phyloP scores from a whole-genome alignment of 64 coral and sea anemone genomes.

The Acropora yongei region DNA sequence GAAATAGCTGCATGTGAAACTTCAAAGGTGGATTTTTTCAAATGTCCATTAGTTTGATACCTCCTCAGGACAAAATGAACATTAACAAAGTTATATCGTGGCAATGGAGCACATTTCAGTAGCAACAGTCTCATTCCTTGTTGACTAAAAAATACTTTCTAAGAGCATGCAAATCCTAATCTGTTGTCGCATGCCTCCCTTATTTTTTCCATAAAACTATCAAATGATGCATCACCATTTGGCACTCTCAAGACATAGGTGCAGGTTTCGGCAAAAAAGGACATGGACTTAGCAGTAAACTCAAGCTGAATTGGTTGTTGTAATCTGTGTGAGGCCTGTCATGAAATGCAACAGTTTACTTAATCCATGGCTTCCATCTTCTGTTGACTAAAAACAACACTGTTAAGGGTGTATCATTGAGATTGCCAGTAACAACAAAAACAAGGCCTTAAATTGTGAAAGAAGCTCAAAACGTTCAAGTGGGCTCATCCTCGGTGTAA shows the following conservation, averaged over 20 bases:
- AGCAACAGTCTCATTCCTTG: conserved; percentile 19
- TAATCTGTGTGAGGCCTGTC: conserved; percentile 49
- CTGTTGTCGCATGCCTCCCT: conserved; percentile 55
- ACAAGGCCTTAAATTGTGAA: conserved; percentile 14
- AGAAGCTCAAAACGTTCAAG: conserved; percentile 1
- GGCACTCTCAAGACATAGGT: conserved; percentile 57
- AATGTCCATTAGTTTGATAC: too few species aligned
- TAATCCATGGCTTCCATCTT: conserved; percentile 55
- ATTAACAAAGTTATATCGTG: too few species aligned
- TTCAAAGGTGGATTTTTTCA: too few species aligned
- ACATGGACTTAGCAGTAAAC: conserved; percentile 32
- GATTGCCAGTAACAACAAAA: conserved; percentile 9
- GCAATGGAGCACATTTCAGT: conserved; percentile 11
- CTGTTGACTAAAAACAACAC: conserved; percentile 42
- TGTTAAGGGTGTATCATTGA: conserved; percentile 25
- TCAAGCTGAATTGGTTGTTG: conserved; percentile 51
- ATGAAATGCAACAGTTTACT: conserved; percentile 53
- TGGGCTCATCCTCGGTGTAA: too few species aligned
- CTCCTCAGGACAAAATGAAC: not conserved
- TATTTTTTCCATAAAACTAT: conserved; percentile 53
- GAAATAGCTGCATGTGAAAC: too few species aligned
- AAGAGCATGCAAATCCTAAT: conserved; percentile 50
- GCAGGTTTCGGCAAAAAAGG: conserved; percentile 65
- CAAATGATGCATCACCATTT: conserved; percentile 39
- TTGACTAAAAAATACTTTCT: conserved; percentile 33